Base-by-base conservation (phyloP, 1,140 invertebrate species). In the Sinella curviseta region DNA sequence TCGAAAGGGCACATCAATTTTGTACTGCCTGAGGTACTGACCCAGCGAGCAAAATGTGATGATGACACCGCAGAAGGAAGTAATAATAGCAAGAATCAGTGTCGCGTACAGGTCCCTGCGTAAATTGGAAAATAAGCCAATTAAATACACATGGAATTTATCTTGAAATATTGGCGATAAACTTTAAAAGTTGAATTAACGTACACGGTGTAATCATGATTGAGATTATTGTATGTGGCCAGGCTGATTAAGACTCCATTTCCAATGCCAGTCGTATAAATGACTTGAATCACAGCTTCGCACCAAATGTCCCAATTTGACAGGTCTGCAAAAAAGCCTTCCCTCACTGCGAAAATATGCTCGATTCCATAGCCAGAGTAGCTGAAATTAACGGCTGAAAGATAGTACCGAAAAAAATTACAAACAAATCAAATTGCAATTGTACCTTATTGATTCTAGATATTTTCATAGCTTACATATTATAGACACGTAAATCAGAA, bases 211-310 rank as follows among this genome's bases (percentile, higher is more conserved):
- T 73, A 82, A 16, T 35, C 77, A 60, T 82, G 78, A 34, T 82
- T 26, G 34, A 67, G 60, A 26, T 74, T 80, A 31, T 82, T 82
- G n/a, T 78, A 82, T 26, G 76, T 80, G n/a, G 77, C 57, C 0
- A 82, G 67, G 34, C 55, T 82, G n/a, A 82, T 67, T 16, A 82
- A 73, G 1, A 80, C 81, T 26, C 81, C 81, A 55, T 77, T 82
- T 60, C 81, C 81, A n/a, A 82, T 78, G 20, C 81, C 81, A 14
- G 73, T 75, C 1, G 78, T 82, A 36, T 70, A 31, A 24, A 82
- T 70, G 1, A 75, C 78, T 76, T 82, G 81, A 30, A 82, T 80
- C 16, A 78, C 48, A 2, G 81, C 81, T 36, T 82, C 81, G 14
- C 24, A 31, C 81, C 81, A 82, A 20, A 81, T 79, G 26, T 81